Evolutionary conservation across 2,888 invertebrate genomes (phyloP), one percentile per base, ranked within the genome.

Genomic region (Cabera pusaria): DNA sequence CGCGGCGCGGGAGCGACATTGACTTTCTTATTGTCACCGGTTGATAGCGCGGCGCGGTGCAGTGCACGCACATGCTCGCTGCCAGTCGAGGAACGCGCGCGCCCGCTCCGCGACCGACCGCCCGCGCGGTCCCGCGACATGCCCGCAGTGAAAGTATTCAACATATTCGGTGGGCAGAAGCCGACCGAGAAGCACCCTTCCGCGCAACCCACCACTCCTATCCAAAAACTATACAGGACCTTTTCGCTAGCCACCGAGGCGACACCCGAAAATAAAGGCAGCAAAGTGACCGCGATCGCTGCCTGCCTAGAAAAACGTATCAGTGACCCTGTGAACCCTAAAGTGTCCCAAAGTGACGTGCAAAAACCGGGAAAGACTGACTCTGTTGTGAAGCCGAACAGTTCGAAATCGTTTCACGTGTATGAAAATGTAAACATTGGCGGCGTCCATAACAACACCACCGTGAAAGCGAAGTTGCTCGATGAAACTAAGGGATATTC

Each of bases 81-180:
- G 85, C 72, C 64, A 72, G 76, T 70, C 81, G 84, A 59, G 60
- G 72, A 60, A 84, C 81, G 87, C 86, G 87, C 86, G 85, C 85
- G 64, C 81, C 73, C 56, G 74, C 72, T 70, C 72, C 65, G 59
- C 78, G 77, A 45, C 39, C 80, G 78, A 78, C 64, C 70, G 76
- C 77, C 68, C 72, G 72, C 69, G 71, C 80, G 84, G 81, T 78
- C 70, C 71, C 84, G 84, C 84, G 86, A 71, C 60, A 88, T 87
- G 87, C 88, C 88, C 87, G 86, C 84, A 84, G 88, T 87, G 86
- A 88, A 88, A 86, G 88, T 87, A 70, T 86, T 87, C 70, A 84
- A 79, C 69, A 84, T 88, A 87, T 88, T 88, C 80, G 88, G 87
- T 73, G 84, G 82, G 64, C 87, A 87, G 83, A 87, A 86, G 82